phyloP scores from a whole-genome alignment of 2,888 invertebrate genomes.

The Ferdinandea cuprea region DNA sequence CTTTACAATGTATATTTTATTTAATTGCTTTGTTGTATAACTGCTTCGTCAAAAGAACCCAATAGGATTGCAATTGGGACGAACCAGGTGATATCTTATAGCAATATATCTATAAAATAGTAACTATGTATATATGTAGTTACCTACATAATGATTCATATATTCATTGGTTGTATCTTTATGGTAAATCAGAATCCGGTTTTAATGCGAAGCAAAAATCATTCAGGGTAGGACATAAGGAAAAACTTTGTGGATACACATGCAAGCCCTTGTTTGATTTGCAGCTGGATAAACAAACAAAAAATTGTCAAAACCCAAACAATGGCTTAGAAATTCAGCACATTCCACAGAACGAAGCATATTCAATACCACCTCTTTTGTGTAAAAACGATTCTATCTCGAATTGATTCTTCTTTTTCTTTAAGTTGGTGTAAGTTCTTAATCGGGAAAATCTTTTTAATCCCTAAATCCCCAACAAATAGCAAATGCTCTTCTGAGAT shows the following conservation, averaged over 20 bases:
- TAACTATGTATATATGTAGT: background rate
- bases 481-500: conserved; percentile 71
- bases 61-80: background rate
- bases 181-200: conserved; percentile 3
- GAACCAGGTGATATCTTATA: conserved; percentile 19
- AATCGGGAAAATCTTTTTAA: conserved; percentile 66
- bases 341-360: conserved; percentile 56
- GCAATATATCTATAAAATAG: conserved; percentile 35
- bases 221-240: conserved; percentile 6
- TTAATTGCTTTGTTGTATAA: background rate
- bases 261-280: conserved; percentile 48
- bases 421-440: conserved; percentile 53
- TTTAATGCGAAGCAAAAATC: conserved; percentile 28
- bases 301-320: conserved; percentile 58
- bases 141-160: background rate
- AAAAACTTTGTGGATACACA: conserved; percentile 14
- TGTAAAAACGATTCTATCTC: conserved; percentile 61
- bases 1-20: too few relatives aligned
- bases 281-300: conserved; percentile 77
- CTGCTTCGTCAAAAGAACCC: background rate
- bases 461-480: conserved; percentile 64
- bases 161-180: background rate
- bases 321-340: conserved; percentile 47
- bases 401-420: conserved; percentile 34
- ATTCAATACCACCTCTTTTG: conserved; percentile 60